phyloP scores from a whole-genome alignment of 2,797 vertebrate genomes.

The Spheniscus humboldti region DNA sequence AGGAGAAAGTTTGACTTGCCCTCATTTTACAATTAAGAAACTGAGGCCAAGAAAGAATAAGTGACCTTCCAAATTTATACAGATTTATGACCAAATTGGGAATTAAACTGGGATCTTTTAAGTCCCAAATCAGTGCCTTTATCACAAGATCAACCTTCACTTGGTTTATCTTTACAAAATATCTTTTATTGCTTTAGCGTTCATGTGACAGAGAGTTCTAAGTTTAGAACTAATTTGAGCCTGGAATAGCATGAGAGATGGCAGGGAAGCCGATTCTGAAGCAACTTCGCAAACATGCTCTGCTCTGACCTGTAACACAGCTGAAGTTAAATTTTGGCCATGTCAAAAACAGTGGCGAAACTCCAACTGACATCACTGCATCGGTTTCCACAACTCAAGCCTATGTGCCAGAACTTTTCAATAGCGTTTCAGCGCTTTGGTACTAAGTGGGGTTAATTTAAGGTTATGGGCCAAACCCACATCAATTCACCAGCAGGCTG shows the following conservation, averaged over 20 bases:
- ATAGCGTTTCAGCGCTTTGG: not conserved
- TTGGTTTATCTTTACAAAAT: not conserved
- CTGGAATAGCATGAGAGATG: conserved; percentile 3
- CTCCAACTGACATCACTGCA: conserved; percentile 39
- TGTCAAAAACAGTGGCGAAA: not conserved
- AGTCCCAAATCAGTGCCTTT: not conserved
- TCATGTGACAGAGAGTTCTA: not conserved
- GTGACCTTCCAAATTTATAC: not conserved
- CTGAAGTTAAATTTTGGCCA: conserved; percentile 26
- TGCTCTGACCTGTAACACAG: conserved; percentile 28
- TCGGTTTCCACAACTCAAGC: not conserved
- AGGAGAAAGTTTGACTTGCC: not conserved
- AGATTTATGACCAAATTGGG: conserved; percentile 5
- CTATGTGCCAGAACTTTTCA: not conserved
- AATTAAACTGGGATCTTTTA: not conserved
- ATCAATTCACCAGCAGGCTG: not conserved
- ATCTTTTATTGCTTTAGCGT: not conserved
- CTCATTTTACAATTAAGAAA: not conserved
- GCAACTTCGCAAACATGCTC: conserved; percentile 16
- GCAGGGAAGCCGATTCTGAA: conserved; percentile 11
- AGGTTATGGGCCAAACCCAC: not conserved
- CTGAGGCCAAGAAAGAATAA: not conserved
- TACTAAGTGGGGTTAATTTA: not conserved
- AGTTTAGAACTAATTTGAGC: conserved; percentile 40
- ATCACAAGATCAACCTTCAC: not conserved